Evolutionary conservation across 2,888 invertebrate genomes (phyloP).

Genomic region (Torymus texanus): DNA sequence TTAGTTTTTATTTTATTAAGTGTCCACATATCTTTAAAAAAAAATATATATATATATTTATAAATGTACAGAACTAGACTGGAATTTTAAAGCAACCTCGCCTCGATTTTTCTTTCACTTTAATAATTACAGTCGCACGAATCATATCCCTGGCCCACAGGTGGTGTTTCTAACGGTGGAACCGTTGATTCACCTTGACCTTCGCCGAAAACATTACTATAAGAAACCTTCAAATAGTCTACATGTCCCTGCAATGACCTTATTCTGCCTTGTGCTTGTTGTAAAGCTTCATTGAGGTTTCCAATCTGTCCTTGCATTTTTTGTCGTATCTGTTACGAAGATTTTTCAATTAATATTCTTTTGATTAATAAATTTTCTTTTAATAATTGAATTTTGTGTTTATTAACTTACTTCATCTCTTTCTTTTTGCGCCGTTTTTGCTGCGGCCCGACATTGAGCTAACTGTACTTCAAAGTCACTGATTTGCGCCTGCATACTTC

Average conservation of each 20-base stretch:
- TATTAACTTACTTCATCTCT: slow-evolving; percentile 78
- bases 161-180: slow-evolving; percentile 57
- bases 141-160: slow-evolving; percentile 65
- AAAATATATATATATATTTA: too few relatives aligned
- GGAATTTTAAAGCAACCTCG: slow-evolving; percentile 7
- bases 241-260: slow-evolving; percentile 81
- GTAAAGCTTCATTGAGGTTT: slow-evolving; percentile 82
- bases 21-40: background rate
- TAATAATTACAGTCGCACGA: slow-evolving; percentile 69
- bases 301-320: slow-evolving; percentile 83
- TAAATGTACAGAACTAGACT: background rate
- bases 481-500: slow-evolving; percentile 81
- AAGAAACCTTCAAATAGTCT: slow-evolving; percentile 78
- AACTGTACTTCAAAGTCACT: slow-evolving; percentile 82
- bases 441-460: slow-evolving; percentile 80
- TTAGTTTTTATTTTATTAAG: slow-evolving; percentile 25
- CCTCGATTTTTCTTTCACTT: slow-evolving; percentile 1
- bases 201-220: slow-evolving; percentile 69
- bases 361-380: background rate
- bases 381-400: background rate
- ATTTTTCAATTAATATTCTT: slow-evolving; percentile 3
- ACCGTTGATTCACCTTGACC: slow-evolving; percentile 63
- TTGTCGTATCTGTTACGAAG: slow-evolving; percentile 78
- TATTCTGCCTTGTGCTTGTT: slow-evolving; percentile 81
- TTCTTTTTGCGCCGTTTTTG: slow-evolving; percentile 81